A percentile compares a stretch with the other conserved stretches of the same genome.
Conservation (phyloP, 1,140 invertebrate genomes). For the Acromyrmex heyeri region DNA sequence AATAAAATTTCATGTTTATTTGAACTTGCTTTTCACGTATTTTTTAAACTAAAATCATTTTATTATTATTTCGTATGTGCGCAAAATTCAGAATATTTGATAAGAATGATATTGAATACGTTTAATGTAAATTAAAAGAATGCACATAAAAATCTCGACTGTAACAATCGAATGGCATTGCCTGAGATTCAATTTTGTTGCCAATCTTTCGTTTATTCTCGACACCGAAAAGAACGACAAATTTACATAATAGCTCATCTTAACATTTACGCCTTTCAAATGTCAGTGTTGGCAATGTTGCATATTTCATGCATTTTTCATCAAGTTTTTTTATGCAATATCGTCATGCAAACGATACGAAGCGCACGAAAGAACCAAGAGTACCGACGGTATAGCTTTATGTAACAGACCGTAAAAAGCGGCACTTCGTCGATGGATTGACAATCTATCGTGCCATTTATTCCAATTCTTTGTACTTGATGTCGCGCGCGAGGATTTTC, state of each 20-base stretch:
- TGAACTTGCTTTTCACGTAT: not conserved
- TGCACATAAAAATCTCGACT: not conserved
- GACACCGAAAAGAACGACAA: conserved; percentile 2
- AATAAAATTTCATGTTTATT: conserved; percentile 1
- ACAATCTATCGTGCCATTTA: conserved; percentile 59
- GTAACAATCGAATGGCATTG: not conserved
- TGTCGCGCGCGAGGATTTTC: conserved; percentile 8
- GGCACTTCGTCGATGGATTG: conserved; percentile 49
- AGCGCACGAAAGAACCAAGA: conserved; percentile 46
- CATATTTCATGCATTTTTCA: conserved; percentile 70
- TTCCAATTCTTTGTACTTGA: conserved; percentile 57
- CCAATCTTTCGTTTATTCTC: not conserved
- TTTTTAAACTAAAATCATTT: conserved; percentile 2
- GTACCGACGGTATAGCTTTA: conserved; percentile 51
- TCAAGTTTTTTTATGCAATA: conserved; percentile 61
- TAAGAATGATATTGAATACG: not conserved
- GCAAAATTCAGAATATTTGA: not conserved
- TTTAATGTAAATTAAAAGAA: not conserved
- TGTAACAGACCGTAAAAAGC: conserved; percentile 52
- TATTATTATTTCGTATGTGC: not conserved
- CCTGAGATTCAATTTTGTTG: not conserved
- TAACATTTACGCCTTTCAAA: conserved; percentile 47
- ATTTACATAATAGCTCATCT: conserved; percentile 42
- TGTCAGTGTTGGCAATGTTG: conserved; percentile 39
- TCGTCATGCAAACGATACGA: conserved; percentile 48